Evolutionary conservation across 1,140 invertebrate species (phyloP).

Genomic region (Papilio helenus): DNA sequence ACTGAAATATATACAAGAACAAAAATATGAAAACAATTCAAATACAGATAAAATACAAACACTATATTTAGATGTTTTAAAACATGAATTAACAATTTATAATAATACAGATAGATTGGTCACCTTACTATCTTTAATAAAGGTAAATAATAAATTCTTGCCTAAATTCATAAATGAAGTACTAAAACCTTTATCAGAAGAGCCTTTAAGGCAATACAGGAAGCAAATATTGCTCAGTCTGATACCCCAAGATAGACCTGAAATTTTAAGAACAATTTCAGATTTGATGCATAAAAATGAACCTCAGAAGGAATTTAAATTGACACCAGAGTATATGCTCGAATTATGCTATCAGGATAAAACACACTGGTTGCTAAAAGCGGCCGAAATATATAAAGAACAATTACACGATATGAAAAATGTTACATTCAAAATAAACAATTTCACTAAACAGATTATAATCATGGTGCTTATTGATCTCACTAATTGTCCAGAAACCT

Average conservation of each 20-base stretch:
- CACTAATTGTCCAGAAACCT: constrained; percentile 75
- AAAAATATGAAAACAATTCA: constrained; percentile 49
- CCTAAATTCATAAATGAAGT: constrained; percentile 62
- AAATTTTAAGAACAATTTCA: constrained; percentile 60
- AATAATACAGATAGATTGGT: constrained; percentile 65
- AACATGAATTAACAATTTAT: constrained; percentile 61
- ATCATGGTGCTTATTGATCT: constrained; percentile 79
- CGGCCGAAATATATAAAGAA: constrained; percentile 73
- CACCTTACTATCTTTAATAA: constrained; percentile 64
- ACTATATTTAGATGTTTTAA: constrained; percentile 66
- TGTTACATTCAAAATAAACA: constrained; percentile 78
- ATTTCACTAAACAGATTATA: constrained; percentile 78
- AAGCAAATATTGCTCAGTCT: constrained; percentile 75
- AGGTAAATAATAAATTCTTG: constrained; percentile 63
- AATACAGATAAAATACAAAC: constrained; percentile 61
- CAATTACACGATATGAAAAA: constrained; percentile 75
- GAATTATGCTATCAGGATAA: constrained; percentile 78
- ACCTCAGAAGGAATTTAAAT: constrained; percentile 69
- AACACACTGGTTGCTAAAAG: constrained; percentile 79
- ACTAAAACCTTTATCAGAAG: constrained; percentile 62
- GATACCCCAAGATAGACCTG: constrained; percentile 63
- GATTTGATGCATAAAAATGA: constrained; percentile 71
- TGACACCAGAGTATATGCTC: constrained; percentile 79
- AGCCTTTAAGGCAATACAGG: constrained; percentile 65
- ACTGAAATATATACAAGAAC: constrained; percentile 58